Evolutionary conservation across 2,888 invertebrate genomes (phyloP).

Genomic region (Parthenolecanium corni): DNA sequence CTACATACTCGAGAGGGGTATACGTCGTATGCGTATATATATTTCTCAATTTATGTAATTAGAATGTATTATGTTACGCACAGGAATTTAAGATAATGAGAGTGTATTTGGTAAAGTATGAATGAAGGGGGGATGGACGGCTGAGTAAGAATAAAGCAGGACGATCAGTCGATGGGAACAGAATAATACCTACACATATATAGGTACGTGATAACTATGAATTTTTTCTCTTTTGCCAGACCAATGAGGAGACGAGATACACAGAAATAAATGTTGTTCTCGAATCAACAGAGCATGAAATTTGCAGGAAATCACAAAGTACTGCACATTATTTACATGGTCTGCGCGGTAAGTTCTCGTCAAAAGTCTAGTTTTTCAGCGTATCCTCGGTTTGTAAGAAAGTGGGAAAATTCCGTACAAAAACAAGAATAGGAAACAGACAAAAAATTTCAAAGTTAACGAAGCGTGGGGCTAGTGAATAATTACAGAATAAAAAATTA

Average conservation of each 20-base stretch:
- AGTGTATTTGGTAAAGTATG: neutral
- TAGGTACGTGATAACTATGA: neutral
- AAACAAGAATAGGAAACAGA: too few relatives aligned
- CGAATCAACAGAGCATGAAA: constrained; percentile 6
- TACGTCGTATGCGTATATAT: neutral
- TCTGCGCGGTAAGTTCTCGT: too few relatives aligned
- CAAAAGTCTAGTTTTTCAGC: too few relatives aligned
- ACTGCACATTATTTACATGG: neutral
- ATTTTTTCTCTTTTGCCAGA: constrained; percentile 3
- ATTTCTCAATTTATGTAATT: constrained; percentile 9
- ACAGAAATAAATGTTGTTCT: neutral
- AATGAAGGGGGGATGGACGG: neutral
- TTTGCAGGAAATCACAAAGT: constrained; percentile 16
- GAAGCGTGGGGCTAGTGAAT: too few relatives aligned
- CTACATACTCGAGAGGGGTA: constrained; percentile 3
- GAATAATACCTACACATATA: neutral
- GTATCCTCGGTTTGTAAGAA: too few relatives aligned
- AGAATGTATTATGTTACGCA: neutral
- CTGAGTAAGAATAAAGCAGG: neutral
- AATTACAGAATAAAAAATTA: too few relatives aligned
- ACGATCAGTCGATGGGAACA: constrained; percentile 11
- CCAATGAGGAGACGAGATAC: neutral
- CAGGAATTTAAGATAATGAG: constrained; percentile 5
- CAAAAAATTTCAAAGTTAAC: too few relatives aligned
- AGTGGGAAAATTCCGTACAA: too few relatives aligned